phyloP scores from a whole-genome alignment of 1,140 invertebrate genomes.

The Drosophila azteca region DNA sequence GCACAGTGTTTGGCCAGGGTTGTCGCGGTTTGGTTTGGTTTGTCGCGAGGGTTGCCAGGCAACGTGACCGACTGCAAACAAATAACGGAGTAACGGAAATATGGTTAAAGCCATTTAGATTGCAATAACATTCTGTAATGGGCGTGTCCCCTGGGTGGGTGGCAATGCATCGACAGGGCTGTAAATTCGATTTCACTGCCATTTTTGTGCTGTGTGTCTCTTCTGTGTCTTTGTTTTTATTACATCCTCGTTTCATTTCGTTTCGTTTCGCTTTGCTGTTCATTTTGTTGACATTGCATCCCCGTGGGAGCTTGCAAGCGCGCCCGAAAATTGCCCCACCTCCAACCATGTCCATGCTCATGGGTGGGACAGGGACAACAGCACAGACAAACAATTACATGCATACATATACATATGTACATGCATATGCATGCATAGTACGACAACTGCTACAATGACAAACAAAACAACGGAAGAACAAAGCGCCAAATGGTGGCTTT shows the following conservation, averaged over 20 bases:
- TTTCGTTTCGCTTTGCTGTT: constrained; percentile 42
- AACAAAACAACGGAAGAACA: constrained; percentile 40
- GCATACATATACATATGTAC: neutral
- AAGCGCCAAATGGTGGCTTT: constrained; percentile 51
- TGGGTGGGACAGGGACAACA: constrained; percentile 24
- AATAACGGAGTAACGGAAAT: constrained; percentile 27
- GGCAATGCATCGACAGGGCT: constrained; percentile 14
- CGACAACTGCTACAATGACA: constrained; percentile 17
- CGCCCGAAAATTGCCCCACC: constrained; percentile 42
- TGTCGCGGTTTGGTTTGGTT: no score
- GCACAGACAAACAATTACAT: constrained; percentile 9
- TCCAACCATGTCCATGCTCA: constrained; percentile 1
- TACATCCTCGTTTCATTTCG: constrained; percentile 28
- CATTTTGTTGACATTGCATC: constrained; percentile 71
- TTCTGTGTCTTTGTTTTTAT: constrained; percentile 45
- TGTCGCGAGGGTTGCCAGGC: constrained; percentile 4
- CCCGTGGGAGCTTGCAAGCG: constrained; percentile 66
- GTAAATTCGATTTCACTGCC: constrained; percentile 68
- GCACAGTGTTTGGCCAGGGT: neutral
- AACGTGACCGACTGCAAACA: constrained; percentile 15
- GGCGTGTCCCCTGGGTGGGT: constrained; percentile 19
- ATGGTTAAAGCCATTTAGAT: constrained; percentile 30
- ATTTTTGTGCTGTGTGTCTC: constrained; percentile 53
- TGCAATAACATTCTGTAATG: constrained; percentile 74
- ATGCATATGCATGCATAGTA: no score